Percentiles rank a stretch among this genome's conserved stretches.
phyloP scores from a whole-genome alignment of 1,140 invertebrate genomes.

The Lordiphosa clarofinis region DNA sequence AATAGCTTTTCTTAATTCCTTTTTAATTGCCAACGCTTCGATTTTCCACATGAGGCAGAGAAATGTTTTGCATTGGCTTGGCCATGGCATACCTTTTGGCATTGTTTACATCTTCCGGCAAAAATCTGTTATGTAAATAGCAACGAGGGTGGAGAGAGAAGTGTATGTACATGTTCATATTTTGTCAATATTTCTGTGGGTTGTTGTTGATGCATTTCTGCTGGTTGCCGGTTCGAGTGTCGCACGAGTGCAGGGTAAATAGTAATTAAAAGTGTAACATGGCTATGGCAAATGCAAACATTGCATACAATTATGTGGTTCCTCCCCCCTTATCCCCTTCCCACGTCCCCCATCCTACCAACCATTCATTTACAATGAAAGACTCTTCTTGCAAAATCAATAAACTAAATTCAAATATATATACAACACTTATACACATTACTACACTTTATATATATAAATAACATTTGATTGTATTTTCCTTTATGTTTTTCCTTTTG shows the following conservation, averaged over 20 bases:
- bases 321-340: not conserved
- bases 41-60: too few relatives aligned
- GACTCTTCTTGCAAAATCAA: constrained; percentile 59
- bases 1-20: too few relatives aligned
- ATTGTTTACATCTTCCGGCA: not conserved
- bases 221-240: constrained; percentile 31
- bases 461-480: constrained; percentile 6
- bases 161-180: constrained; percentile 32
- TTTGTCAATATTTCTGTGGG: constrained; percentile 39
- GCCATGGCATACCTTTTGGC: constrained; percentile 31
- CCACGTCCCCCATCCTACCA: constrained; percentile 7
- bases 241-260: constrained; percentile 68
- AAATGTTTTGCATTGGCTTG: constrained; percentile 29
- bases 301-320: constrained; percentile 43
- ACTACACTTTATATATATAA: constrained; percentile 49
- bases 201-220: constrained; percentile 37
- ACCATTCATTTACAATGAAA: constrained; percentile 24
- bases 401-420: constrained; percentile 71
- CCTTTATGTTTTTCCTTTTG: constrained; percentile 29
- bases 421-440: constrained; percentile 78
- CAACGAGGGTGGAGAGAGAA: not conserved
- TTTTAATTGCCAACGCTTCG: too few relatives aligned
- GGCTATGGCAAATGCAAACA: constrained; percentile 41
- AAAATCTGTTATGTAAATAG: constrained; percentile 23
- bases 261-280: constrained; percentile 71